phyloP scores from a whole-genome alignment of 92 coral and sea anemone genomes.

The Phenganax stokvisi region DNA sequence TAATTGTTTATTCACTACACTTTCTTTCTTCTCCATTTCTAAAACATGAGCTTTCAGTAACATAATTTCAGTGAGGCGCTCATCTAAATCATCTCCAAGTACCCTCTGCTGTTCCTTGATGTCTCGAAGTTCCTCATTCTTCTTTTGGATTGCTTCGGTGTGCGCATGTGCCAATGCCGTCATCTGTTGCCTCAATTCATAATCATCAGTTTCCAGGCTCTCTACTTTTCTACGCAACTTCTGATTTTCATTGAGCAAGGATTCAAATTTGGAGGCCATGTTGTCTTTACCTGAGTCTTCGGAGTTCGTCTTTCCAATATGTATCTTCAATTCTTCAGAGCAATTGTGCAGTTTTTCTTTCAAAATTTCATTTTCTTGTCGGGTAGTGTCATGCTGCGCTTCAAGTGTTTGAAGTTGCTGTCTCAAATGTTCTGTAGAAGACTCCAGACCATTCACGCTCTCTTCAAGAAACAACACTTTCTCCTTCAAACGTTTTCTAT shows the following conservation, averaged over 20 bases:
- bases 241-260: conserved; percentile 39
- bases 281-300: conserved; percentile 12
- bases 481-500: conserved; percentile 51
- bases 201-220: conserved; percentile 39
- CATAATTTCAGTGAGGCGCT: conserved; percentile 41
- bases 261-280: conserved; percentile 42
- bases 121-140: conserved; percentile 40
- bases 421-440: conserved; percentile 27
- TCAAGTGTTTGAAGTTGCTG: conserved; percentile 24
- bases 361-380: conserved; percentile 34
- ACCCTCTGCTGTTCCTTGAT: conserved; percentile 51
- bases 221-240: conserved; percentile 30
- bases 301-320: background rate
- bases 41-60: conserved; percentile 26
- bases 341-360: conserved; percentile 33
- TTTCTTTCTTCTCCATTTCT: conserved; percentile 9
- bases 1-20: background rate
- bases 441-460: conserved; percentile 23
- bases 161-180: conserved; percentile 54
- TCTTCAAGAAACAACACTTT: conserved; percentile 69
- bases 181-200: conserved; percentile 61
- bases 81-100: conserved; percentile 52
- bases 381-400: background rate
- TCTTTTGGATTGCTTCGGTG: conserved; percentile 50
- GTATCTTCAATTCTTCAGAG: conserved; percentile 38